phyloP scores from a whole-genome alignment of 2,888 invertebrate species.

The Hypomecis punctinalis region DNA sequence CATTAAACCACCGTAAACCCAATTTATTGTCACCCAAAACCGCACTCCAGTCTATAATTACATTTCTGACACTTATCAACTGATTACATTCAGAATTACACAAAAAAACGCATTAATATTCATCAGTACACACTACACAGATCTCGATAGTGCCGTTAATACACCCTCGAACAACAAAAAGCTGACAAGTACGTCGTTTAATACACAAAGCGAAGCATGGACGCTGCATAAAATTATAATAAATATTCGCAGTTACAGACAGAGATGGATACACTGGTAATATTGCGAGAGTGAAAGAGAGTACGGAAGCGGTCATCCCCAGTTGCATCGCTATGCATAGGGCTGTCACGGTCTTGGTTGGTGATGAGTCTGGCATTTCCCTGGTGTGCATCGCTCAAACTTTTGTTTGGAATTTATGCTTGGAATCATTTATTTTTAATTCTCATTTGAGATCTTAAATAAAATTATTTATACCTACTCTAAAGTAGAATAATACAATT shows the following conservation, averaged over 20 bases:
- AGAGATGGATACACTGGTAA: conserved; percentile 43
- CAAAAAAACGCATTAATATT: conserved; percentile 76
- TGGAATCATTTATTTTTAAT: too few species aligned
- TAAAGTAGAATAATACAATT: too few species aligned
- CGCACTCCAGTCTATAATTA: conserved; percentile 57
- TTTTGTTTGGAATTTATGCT: conserved; percentile 7
- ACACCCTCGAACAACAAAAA: conserved; percentile 71
- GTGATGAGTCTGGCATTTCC: conserved; percentile 41
- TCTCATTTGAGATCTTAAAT: neutral
- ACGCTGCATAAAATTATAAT: conserved; percentile 84
- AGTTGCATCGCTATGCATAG: conserved; percentile 54
- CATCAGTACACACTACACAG: conserved; percentile 51
- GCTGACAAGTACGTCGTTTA: conserved; percentile 77
- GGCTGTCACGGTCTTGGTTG: conserved; percentile 40
- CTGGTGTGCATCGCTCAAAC: conserved; percentile 43
- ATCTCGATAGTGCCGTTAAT: conserved; percentile 45
- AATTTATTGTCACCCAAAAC: conserved; percentile 45
- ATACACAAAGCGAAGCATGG: conserved; percentile 73
- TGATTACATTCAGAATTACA: conserved; percentile 61
- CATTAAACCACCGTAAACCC: conserved; percentile 26
- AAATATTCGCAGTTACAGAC: conserved; percentile 70
- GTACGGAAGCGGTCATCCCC: conserved; percentile 55
- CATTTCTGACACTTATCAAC: conserved; percentile 77
- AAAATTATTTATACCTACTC: too few species aligned
- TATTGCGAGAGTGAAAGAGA: conserved; percentile 44